A percentile compares a stretch with the other conserved stretches of the same genome.
These are phyloP conservation scores for Mythimna impura DNA, from an alignment of 2,888 invertebrate species.

Conservation along the genomic window DNA sequence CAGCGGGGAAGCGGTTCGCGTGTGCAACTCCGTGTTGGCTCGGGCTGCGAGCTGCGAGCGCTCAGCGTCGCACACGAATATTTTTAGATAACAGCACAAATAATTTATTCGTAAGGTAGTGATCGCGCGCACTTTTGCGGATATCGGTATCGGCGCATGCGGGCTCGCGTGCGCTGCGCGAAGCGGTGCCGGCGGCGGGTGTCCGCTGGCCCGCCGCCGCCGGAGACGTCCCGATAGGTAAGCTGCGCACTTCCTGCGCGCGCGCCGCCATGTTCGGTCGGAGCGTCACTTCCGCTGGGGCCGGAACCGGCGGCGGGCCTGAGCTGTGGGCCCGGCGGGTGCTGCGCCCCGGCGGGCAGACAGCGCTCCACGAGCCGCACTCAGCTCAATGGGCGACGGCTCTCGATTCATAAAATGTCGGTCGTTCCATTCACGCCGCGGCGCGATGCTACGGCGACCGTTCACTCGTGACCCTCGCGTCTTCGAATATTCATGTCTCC, in stretches of 20 bases:
- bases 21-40: constrained; percentile 84
- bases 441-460: constrained; percentile 86
- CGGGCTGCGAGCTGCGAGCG: constrained; percentile 78
- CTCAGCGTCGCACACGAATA: constrained; percentile 87
- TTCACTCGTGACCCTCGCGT: constrained; percentile 90
- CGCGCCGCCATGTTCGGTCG: constrained; percentile 89
- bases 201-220: constrained; percentile 77
- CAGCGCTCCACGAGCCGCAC: constrained; percentile 69
- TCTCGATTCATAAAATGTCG: constrained; percentile 90
- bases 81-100: constrained; percentile 90
- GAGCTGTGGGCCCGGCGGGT: constrained; percentile 77
- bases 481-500: constrained; percentile 90
- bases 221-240: constrained; percentile 89
- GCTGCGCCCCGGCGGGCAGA: constrained; percentile 75
- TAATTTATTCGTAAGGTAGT: constrained; percentile 89
- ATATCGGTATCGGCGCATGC: constrained; percentile 85
- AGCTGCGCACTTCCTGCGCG: constrained; percentile 91
- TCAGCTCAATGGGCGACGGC: constrained; percentile 87
- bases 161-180: constrained; percentile 77
- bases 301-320: constrained; percentile 82
- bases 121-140: constrained; percentile 88
- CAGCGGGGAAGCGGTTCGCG: constrained; percentile 89
- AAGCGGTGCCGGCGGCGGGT: constrained; percentile 75
- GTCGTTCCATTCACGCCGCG: constrained; percentile 89
- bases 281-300: constrained; percentile 88